Evolutionary conservation across 1,140 invertebrate genomes (phyloP).

Genomic region (Drosophila malerkotliana): DNA sequence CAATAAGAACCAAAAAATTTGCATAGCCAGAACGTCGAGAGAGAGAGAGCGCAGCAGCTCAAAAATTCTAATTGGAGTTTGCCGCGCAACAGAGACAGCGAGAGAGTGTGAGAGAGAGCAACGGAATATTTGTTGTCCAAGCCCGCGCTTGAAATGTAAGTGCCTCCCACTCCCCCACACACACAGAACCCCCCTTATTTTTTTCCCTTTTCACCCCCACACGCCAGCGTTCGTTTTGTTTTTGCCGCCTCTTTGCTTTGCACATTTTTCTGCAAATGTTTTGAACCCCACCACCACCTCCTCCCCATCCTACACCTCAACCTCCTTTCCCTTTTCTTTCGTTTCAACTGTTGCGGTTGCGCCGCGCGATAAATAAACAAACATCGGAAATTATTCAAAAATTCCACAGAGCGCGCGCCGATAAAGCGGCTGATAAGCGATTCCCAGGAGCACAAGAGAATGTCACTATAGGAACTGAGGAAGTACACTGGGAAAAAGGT

Average conservation of each 20-base stretch:
- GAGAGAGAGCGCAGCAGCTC: constrained; percentile 26
- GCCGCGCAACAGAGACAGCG: constrained; percentile 8
- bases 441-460: constrained; percentile 17
- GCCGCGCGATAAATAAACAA: constrained; percentile 64
- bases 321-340: not conserved
- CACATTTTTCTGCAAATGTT: constrained; percentile 51
- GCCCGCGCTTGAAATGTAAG: constrained; percentile 66
- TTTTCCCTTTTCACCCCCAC: no score
- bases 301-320: not conserved
- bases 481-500: not conserved
- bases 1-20: constrained; percentile 13
- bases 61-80: constrained; percentile 48
- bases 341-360: constrained; percentile 40
- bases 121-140: constrained; percentile 59
- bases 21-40: constrained; percentile 23
- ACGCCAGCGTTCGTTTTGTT: constrained; percentile 60
- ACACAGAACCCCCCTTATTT: not conserved
- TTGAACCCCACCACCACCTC: not conserved
- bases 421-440: constrained; percentile 65
- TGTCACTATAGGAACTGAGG: not conserved
- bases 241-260: constrained; percentile 59
- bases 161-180: constrained; percentile 15
- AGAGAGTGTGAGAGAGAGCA: constrained; percentile 30
- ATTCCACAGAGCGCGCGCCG: constrained; percentile 57
- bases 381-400: constrained; percentile 76